These are phyloP conservation scores for Lethocerus indicus DNA, from an alignment of 1,140 invertebrate genomes.

Conservation along the genomic window DNA sequence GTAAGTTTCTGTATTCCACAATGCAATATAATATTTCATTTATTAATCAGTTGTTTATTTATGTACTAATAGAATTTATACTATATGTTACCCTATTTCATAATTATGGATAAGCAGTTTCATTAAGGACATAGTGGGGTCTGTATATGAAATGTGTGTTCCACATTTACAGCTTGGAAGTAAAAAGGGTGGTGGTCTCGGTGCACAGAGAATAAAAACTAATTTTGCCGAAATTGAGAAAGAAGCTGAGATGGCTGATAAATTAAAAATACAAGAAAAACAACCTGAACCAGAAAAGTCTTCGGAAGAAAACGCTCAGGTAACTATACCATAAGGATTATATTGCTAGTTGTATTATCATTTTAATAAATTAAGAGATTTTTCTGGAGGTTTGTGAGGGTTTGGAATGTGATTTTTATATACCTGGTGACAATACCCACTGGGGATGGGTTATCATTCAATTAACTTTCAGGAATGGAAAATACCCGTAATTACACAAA, in stretches of 20 bases:
- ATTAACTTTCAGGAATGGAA: too few relatives aligned
- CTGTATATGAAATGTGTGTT: too few relatives aligned
- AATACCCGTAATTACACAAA: too few relatives aligned
- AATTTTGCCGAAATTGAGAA: conserved; percentile 95
- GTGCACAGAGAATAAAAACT: conserved; percentile 85
- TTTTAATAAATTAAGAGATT: conserved; percentile 1
- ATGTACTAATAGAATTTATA: too few relatives aligned
- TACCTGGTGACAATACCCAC: too few relatives aligned
- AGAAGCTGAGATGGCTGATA: conserved; percentile 57
- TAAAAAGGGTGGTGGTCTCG: conserved; percentile 71
- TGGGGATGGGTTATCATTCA: too few relatives aligned
- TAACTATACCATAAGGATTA: background rate
- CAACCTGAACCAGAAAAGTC: background rate
- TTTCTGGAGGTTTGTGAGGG: too few relatives aligned
- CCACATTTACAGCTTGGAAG: conserved; percentile 50
- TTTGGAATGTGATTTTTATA: too few relatives aligned
- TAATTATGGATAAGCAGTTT: too few relatives aligned
- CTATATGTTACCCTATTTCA: too few relatives aligned
- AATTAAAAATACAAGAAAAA: conserved; percentile 38
- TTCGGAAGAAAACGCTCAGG: too few relatives aligned
- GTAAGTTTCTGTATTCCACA: conserved; percentile 27
- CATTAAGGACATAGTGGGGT: too few relatives aligned
- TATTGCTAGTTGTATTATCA: background rate
- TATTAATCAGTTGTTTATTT: background rate
- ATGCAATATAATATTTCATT: conserved; percentile 9